Conservation (phyloP, 2,797 vertebrate species). For the Coluber constrictor region DNA sequence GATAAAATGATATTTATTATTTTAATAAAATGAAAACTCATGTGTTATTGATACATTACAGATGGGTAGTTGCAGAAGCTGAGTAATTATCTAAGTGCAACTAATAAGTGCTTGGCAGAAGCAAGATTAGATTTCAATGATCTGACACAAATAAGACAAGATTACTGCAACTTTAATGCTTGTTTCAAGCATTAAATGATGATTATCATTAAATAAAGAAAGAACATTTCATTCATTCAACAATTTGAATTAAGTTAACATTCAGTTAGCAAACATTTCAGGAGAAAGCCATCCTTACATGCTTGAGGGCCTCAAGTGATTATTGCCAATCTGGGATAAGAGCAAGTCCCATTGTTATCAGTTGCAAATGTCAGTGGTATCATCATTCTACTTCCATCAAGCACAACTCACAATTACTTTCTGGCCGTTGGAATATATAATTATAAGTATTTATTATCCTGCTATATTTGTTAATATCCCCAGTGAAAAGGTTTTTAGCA, state of each 20-base stretch:
- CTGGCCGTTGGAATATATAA: background rate
- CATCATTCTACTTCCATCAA: background rate
- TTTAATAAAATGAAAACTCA: background rate
- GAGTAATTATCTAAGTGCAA: background rate
- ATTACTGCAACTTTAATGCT: background rate
- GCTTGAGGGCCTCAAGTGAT: background rate
- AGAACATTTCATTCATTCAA: background rate
- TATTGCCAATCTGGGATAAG: background rate
- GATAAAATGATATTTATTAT: slow-evolving; percentile 56
- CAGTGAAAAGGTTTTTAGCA: background rate
- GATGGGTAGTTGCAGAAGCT: background rate
- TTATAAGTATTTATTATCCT: background rate
- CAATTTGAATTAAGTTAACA: background rate
- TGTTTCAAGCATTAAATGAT: background rate
- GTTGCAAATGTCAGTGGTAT: background rate
- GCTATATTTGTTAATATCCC: background rate
- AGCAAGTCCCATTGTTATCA: background rate
- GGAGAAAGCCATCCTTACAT: background rate
- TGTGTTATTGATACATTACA: background rate
- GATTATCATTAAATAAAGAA: background rate
- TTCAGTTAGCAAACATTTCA: background rate
- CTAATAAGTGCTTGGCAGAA: background rate
- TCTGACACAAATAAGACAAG: background rate
- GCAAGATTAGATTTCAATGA: background rate
- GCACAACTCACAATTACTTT: background rate